Evolutionary conservation across 2,888 invertebrate species (phyloP).

Genomic region (Morpho deidamia): DNA sequence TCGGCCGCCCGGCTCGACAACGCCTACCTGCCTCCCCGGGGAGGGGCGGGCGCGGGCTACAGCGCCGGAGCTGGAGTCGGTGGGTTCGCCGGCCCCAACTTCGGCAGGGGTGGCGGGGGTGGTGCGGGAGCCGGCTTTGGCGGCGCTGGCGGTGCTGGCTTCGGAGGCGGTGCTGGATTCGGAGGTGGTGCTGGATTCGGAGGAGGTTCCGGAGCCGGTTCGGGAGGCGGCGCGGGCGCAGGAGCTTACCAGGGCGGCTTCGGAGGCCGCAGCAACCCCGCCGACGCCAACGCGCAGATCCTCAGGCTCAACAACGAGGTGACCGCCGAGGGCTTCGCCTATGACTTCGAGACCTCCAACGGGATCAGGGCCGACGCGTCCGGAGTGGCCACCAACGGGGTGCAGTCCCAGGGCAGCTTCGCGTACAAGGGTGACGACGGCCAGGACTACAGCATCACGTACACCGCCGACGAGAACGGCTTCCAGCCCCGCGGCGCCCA

Average conservation of each 20-base stretch:
- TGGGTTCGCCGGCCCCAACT: conserved; percentile 27
- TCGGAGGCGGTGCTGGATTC: conserved; percentile 33
- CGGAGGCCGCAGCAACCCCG: conserved; percentile 38
- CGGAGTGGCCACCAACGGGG: conserved; percentile 67
- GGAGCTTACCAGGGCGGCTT: conserved; percentile 31
- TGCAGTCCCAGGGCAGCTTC: conserved; percentile 70
- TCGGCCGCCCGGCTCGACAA: conserved; percentile 69
- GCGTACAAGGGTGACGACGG: conserved; percentile 72
- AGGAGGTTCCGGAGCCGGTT: conserved; percentile 24
- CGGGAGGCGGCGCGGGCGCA: conserved; percentile 26
- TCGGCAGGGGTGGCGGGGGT: conserved; percentile 29
- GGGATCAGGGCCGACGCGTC: conserved; percentile 69
- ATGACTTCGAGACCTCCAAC: conserved; percentile 70
- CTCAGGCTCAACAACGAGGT: conserved; percentile 62
- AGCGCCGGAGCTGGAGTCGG: conserved; percentile 42
- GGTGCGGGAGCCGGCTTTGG: conserved; percentile 25
- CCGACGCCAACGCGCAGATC: conserved; percentile 64
- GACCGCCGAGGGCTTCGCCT: conserved; percentile 65
- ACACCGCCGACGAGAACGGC: conserved; percentile 73
- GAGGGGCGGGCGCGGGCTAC: conserved; percentile 60
- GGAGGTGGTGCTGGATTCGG: conserved; percentile 28
- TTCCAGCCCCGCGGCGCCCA: conserved; percentile 68
- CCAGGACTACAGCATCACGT: conserved; percentile 69
- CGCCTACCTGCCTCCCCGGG: conserved; percentile 71
- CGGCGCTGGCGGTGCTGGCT: conserved; percentile 31